These are phyloP conservation scores for Megalurothrips usitatus DNA, from an alignment of 2,888 invertebrate genomes.

Conservation along the genomic window DNA sequence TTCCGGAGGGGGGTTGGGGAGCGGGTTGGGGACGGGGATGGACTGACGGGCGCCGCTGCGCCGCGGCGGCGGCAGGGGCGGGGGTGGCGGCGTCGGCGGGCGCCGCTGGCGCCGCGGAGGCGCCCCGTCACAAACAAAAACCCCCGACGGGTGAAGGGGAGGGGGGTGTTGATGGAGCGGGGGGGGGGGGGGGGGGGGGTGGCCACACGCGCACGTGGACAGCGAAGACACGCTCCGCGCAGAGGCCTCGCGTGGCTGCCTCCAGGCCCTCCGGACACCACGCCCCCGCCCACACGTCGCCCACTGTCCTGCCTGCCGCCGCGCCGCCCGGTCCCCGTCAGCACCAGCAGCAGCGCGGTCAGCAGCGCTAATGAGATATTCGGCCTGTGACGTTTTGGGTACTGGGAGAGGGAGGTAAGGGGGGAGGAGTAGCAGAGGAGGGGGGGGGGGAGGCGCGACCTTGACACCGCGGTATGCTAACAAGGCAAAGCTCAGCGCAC, in stretches of 20 bases:
- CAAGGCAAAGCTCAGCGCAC: slow-evolving; percentile 2
- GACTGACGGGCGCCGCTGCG: not conserved
- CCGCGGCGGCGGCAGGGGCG: not conserved
- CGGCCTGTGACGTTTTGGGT: too few species aligned
- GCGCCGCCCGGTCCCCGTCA: too few species aligned
- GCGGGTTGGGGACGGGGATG: not conserved
- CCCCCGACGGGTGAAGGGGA: not conserved
- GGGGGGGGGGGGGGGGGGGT: not conserved
- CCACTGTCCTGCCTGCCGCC: too few species aligned
- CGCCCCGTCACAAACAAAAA: not conserved
- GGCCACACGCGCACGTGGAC: not conserved
- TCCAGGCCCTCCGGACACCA: too few species aligned
- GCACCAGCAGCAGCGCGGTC: too few species aligned
- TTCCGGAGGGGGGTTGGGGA: not conserved
- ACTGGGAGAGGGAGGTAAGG: not conserved
- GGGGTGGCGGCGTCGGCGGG: not conserved
- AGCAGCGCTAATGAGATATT: too few species aligned
- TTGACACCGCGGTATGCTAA: slow-evolving; percentile 5
- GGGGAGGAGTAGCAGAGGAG: not conserved
- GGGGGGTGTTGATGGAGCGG: not conserved
- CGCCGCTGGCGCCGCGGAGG: not conserved
- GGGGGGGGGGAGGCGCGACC: not conserved
- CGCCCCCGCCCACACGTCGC: too few species aligned
- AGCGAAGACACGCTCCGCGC: not conserved
- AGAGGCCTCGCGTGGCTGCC: too few species aligned